Evolutionary conservation across 2,888 invertebrate species (phyloP).

Genomic region (Nasonovia ribisnigri): DNA sequence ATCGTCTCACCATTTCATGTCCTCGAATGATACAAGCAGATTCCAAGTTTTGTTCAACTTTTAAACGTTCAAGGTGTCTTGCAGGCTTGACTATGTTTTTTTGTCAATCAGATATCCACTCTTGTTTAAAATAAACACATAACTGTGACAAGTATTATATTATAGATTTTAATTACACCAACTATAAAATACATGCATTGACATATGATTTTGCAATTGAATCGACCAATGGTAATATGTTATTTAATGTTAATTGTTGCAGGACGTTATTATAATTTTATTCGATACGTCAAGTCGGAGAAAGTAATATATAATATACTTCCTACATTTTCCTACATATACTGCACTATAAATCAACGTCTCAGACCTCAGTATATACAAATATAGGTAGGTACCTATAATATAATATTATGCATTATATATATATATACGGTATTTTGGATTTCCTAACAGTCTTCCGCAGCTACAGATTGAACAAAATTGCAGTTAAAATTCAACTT

Average conservation of each 20-base stretch:
- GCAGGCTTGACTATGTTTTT: not conserved
- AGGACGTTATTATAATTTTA: constrained; percentile 27
- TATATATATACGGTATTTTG: not conserved
- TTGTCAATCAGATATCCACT: not conserved
- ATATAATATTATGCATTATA: not conserved
- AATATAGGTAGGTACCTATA: not conserved
- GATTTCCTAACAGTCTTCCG: not conserved
- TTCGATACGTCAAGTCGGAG: not conserved
- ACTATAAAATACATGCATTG: not conserved
- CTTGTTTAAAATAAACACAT: not conserved
- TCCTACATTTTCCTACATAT: not conserved
- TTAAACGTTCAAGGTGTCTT: constrained; percentile 31
- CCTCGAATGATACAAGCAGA: constrained; percentile 20
- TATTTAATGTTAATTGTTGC: constrained; percentile 34
- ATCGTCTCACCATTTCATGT: constrained; percentile 7
- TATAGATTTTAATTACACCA: constrained; percentile 3
- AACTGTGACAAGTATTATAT: not conserved
- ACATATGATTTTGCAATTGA: not conserved
- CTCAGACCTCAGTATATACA: not conserved
- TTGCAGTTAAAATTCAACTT: not conserved
- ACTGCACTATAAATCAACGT: constrained; percentile 47
- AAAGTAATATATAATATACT: constrained; percentile 9
- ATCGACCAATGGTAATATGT: constrained; percentile 1
- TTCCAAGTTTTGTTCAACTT: constrained; percentile 14
- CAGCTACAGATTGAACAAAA: not conserved